Base-by-base conservation (phyloP, 2,113 vertebrate species). In the Aythya baeri region DNA sequence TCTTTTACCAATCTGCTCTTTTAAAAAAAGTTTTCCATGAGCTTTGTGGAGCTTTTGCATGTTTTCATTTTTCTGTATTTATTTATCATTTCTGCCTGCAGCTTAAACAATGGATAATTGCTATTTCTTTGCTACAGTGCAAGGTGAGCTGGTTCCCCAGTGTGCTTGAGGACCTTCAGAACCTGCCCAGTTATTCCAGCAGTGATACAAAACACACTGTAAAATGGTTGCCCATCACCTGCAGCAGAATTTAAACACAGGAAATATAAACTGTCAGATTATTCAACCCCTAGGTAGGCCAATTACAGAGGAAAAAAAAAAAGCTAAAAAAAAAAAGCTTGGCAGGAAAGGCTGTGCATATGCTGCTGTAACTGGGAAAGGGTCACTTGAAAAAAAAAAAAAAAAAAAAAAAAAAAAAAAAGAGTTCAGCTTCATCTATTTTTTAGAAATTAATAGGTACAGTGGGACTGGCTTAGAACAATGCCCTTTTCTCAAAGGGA, bases 61-160 rank as follows among this genome's bases (percentile, higher is more conserved):
- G 34, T 65, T 94, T 93, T 86, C 76, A 17, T 7, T 81, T 75
- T 74, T 74, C 52, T 78, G 16, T 68, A 41, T 90, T 94, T 85
- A 80, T 96, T 89, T 88, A 50, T 80, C n/a, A 74, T 82, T 87
- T 84, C 79, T 93, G 46, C 75, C 83, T 93, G 83, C 73, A 84
- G 76, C 66, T 92, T 72, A 72, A 78, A 38, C 7, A 3, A 6
- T 46, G 88, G 62, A 65, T 88, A 91, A 88, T 71, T 93, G 72
- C 57, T 86, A 25, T 84, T 86, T 91, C 75, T 91, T 92, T 93
- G 62, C 77, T 66, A 21, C 17, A 10, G 3, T 72, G 34, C 86
- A 82, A 94, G 92, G 93, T 93, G 62, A 93, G 18, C 70, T n/a
- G 43, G 12, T 44, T 96, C 73, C 86, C 73, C 21, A 13, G 55